Evolutionary conservation across 1,140 invertebrate species (phyloP), one percentile per base, ranked within the genome.

Genomic region (Zaprionus tsacasi): DNA sequence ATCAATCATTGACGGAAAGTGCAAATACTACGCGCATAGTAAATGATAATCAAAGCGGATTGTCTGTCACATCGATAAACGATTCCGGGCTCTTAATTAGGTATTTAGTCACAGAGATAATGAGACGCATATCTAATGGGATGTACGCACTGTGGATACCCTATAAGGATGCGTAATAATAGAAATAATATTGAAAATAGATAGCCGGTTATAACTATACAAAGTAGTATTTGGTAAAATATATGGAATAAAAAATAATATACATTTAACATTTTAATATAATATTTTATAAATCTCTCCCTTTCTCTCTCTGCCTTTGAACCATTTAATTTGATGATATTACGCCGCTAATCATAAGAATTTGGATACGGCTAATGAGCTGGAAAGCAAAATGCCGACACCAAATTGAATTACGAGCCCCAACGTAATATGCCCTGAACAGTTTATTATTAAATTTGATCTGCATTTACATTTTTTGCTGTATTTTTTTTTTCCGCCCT

Each of bases 41-140:
- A 43, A 54, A 59, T 60, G 45, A 69, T 86, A 78, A 86, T 86
- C 57, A 73, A 87, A 69, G 50, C 67, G 60, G 60, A 76, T 82
- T 76, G 57, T 33, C 40, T 64, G 60, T 69, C 59, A 77, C 52
- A 38, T 69, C 35, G 57, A 67, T 72, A 70, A 64, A 72, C 57
- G 77, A 70, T 65, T 61, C 12, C 17, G 48, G 27, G 25, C 40
- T 38, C 38, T 76, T 65, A 70, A 68, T 68, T 65, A 59, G 65
- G 50, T 40, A 21, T 58, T 71, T 61, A 76, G 67, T 86, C 69
- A 85, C 63, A 25, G 60, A 60, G 30, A 4, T 35, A 73, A 61
- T 73, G 45, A 35, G 58, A 13, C 21, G 25, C 36, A 43, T n/a
- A 52, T 27, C 43, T 33, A 38, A 35, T 25, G 33, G 17, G 6